Conservation (phyloP, 2,797 vertebrate species). For the Gymnoscopelus microlampas region DNA sequence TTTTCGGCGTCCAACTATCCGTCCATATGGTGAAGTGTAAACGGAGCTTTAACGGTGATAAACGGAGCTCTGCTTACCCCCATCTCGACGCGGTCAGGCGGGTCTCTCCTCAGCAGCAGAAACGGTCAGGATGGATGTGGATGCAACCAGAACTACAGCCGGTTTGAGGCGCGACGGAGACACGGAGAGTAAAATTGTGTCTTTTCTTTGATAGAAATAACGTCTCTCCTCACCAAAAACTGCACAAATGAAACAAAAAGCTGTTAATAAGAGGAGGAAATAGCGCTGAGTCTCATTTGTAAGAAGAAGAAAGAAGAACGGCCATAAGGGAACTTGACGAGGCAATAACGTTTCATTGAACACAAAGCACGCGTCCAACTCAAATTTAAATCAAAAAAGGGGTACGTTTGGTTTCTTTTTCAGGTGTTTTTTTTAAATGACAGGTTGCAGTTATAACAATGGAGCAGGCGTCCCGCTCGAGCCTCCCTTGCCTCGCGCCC, state of each 20-base stretch:
- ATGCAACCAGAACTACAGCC: constrained; percentile 46
- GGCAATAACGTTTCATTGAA: constrained; percentile 22
- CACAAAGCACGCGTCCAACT: constrained; percentile 26
- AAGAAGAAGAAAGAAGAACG: constrained; percentile 7
- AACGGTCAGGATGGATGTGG: constrained; percentile 28
- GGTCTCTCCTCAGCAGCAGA: constrained; percentile 59
- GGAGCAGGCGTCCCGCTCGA: constrained; percentile 35
- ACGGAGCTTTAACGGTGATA: too few relatives aligned
- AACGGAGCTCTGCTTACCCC: constrained; percentile 72
- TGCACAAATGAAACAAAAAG: constrained; percentile 16
- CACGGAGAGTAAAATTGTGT: not conserved
- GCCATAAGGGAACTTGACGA: constrained; percentile 22
- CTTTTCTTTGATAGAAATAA: constrained; percentile 15
- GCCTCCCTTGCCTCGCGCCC: constrained; percentile 23
- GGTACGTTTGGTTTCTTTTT: not conserved
- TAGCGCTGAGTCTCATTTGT: constrained; percentile 13
- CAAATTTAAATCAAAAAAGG: constrained; percentile 10
- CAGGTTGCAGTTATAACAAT: constrained; percentile 19
- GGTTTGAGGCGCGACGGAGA: constrained; percentile 22
- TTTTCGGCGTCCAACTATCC: too few relatives aligned
- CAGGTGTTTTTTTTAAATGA: constrained; percentile 11
- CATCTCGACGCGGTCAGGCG: constrained; percentile 74
- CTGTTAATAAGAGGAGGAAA: constrained; percentile 9
- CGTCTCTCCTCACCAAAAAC: constrained; percentile 20
- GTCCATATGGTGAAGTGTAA: too few relatives aligned